Evolutionary conservation across 2,113 vertebrate genomes (phyloP), one percentile per base, ranked within the genome.

Genomic region (Nothocercus julius): DNA sequence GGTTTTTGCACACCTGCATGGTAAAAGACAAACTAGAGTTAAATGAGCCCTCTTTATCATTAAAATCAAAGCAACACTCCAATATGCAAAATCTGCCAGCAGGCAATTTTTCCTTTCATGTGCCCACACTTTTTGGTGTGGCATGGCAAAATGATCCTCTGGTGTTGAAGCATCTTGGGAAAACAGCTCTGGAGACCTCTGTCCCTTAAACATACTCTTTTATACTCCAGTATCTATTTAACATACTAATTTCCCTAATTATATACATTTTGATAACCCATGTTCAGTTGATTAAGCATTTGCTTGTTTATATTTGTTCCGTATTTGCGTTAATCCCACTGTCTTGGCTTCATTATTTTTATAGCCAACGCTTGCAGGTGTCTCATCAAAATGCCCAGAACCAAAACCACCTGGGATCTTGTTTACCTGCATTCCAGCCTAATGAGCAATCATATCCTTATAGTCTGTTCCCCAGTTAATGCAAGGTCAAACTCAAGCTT

Each of bases 1-100:
- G 11, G 38, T 28, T 88, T 94, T 93, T 89, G 90, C 69, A 82
- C 92, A 92, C 89, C 94, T 97, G 94, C 22, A 7, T 32, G 47
- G 58, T 85, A 58, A 53, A 78, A 76, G 80, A 82, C 78, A 40
- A 94, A 75, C 21, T 82, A 34, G 68, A 86, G 73, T 62, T 72
- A 92, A 87, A 87, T 18, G 47, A 95, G 18, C 10, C 32, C 2
- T 82, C 73, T 84, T 93, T 92, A 94, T 95, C 69, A n/a, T 40
- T 72, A 32, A 79, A 96, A 97, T 96, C 89, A 95, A 92, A 95
- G 81, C 42, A 84, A 47, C 0, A 3, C 44, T 89, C 53, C 0
- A 2, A 62, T 67, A 56, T 34, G 72, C 3, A 69, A 77, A 66
- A 19, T 28, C 77, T 92, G 84, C 86, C 81, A 93, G 86, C 66